Evolutionary conservation across 1,140 invertebrate genomes (phyloP).

Genomic region (Cardiocondyla obscurior): DNA sequence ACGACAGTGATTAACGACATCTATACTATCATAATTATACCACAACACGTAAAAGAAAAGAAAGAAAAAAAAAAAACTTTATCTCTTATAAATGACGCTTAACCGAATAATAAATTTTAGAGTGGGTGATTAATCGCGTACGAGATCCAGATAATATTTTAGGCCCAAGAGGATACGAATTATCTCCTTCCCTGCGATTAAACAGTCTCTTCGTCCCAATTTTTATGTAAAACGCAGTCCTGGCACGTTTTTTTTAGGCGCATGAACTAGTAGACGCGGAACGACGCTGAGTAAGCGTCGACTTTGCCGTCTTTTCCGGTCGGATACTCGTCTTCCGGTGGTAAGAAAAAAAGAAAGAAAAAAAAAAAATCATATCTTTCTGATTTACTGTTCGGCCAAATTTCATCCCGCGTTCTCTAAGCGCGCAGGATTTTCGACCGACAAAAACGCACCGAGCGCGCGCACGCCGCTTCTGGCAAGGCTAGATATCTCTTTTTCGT

Average conservation of each 20-base stretch:
- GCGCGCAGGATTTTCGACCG: constrained; percentile 21
- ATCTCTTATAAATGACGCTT: constrained; percentile 9
- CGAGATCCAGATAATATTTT: constrained; percentile 16
- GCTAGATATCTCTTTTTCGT: constrained; percentile 45
- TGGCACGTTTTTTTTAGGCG: constrained; percentile 51
- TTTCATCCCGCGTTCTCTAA: constrained; percentile 48
- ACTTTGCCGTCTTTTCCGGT: constrained; percentile 64
- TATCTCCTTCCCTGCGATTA: constrained; percentile 29
- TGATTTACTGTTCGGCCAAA: constrained; percentile 68
- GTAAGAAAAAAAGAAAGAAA: neutral
- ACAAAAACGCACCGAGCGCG: constrained; percentile 38
- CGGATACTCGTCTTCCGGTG: constrained; percentile 69
- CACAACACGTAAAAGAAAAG: neutral
- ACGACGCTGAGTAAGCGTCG: constrained; percentile 66
- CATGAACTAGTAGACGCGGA: constrained; percentile 9
- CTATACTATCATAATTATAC: neutral
- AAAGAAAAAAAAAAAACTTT: neutral
- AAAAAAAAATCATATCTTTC: constrained; percentile 73
- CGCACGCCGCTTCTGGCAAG: constrained; percentile 41
- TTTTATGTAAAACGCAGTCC: constrained; percentile 36
- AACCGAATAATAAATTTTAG: constrained; percentile 18
- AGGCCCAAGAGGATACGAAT: neutral
- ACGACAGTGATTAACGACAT: constrained; percentile 9
- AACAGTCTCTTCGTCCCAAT: constrained; percentile 45
- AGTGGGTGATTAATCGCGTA: constrained; percentile 10